These are phyloP conservation scores for Carassius auratus DNA, from an alignment of 2,113 vertebrate species.

Conservation along the genomic window DNA sequence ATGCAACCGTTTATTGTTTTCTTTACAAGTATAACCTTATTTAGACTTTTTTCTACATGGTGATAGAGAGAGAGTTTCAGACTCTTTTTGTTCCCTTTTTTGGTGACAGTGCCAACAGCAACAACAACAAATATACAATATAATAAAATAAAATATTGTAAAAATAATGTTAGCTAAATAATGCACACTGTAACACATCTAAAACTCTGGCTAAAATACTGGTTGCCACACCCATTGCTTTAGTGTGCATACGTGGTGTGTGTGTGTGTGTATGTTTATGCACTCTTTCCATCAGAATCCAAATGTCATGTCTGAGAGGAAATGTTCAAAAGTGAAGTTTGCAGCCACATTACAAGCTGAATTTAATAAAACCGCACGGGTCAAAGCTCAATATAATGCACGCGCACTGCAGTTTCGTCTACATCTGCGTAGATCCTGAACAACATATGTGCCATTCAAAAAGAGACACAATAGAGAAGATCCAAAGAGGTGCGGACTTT, in stretches of 20 bases:
- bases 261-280: slow-evolving; percentile 36
- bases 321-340: slow-evolving; percentile 29
- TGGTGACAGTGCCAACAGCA: neutral
- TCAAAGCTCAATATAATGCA: neutral
- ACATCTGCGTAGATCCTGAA: neutral
- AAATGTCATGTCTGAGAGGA: slow-evolving; percentile 27
- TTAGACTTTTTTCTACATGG: neutral
- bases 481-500: slow-evolving; percentile 69
- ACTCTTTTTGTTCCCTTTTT: neutral
- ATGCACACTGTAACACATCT: slow-evolving; percentile 45
- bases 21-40: neutral
- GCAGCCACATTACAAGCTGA: neutral
- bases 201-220: slow-evolving; percentile 44
- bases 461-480: slow-evolving; percentile 50
- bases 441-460: neutral
- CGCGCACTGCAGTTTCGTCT: neutral
- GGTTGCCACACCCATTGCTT: slow-evolving; percentile 73
- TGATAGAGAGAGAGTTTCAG: neutral
- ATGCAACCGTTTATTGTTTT: neutral
- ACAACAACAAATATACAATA: neutral
- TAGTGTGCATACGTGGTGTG: neutral
- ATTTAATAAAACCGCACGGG: neutral
- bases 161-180: neutral
- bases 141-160: neutral
- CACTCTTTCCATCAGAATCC: slow-evolving; percentile 59